Percentiles rank a stretch among this genome's conserved stretches.
These are phyloP conservation scores for Carpatolechia fugitivella DNA, from an alignment of 2,888 invertebrate species.

Conservation along the genomic window DNA sequence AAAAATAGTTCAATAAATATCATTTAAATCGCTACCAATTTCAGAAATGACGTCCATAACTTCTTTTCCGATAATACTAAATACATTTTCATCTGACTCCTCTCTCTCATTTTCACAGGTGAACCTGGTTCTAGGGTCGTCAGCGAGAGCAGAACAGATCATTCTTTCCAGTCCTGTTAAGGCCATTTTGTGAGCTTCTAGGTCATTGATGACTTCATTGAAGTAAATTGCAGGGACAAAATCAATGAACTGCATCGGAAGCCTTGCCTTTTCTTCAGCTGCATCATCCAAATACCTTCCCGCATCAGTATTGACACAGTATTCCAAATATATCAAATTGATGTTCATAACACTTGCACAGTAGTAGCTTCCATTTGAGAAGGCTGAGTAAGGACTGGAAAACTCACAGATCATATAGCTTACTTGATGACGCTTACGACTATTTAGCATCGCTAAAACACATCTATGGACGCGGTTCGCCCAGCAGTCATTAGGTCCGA, in stretches of 20 bases:
- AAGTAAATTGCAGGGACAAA: slow-evolving; percentile 59
- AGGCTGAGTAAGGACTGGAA: slow-evolving; percentile 40
- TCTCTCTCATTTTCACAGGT: no score
- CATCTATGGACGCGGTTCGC: slow-evolving; percentile 68
- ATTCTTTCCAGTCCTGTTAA: slow-evolving; percentile 37
- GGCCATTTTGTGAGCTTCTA: slow-evolving; percentile 33
- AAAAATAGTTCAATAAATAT: no score
- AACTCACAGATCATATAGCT: slow-evolving; percentile 65
- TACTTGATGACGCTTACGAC: slow-evolving; percentile 38
- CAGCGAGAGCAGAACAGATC: slow-evolving; percentile 55
- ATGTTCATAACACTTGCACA: slow-evolving; percentile 54
- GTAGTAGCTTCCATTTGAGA: slow-evolving; percentile 38
- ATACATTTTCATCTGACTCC: no score
- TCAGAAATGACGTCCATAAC: no score
- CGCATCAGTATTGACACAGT: slow-evolving; percentile 45
- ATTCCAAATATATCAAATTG: slow-evolving; percentile 43
- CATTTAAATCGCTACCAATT: no score
- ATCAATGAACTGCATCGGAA: slow-evolving; percentile 40
- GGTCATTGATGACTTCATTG: slow-evolving; percentile 40
- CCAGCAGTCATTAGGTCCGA: slow-evolving; percentile 55
- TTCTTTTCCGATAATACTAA: no score
- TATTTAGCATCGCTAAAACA: slow-evolving; percentile 48
- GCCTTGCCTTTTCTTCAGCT: slow-evolving; percentile 42
- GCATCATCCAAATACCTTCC: slow-evolving; percentile 46
- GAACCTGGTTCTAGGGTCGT: slow-evolving; percentile 44